Percentiles rank a stretch among this genome's conserved stretches.
These are phyloP conservation scores for Synanthedon myopaeformis DNA, from an alignment of 2,888 invertebrate species.

Conservation along the genomic window DNA sequence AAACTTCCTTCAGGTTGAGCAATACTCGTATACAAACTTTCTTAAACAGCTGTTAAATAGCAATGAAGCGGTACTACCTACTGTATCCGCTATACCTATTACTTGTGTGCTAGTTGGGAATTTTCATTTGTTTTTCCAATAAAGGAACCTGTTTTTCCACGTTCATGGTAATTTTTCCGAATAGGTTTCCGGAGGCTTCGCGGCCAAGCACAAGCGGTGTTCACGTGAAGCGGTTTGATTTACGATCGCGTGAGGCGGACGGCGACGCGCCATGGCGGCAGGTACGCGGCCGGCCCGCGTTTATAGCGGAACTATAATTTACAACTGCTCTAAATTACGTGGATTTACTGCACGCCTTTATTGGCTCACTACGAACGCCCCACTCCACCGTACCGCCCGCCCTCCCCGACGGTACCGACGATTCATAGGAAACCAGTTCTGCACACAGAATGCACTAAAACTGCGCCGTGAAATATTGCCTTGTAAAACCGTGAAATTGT, in stretches of 20 bases:
- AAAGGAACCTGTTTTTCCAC: no score
- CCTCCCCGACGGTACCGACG: conserved; percentile 29
- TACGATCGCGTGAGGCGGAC: conserved; percentile 26
- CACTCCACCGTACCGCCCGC: conserved; percentile 26
- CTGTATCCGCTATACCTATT: no score
- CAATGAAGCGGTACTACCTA: no score
- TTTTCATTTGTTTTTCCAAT: no score
- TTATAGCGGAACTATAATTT: conserved; percentile 69
- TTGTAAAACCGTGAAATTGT: not conserved
- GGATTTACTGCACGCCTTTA: conserved; percentile 68
- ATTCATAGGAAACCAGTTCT: conserved; percentile 25
- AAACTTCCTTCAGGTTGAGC: no score
- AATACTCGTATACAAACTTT: no score
- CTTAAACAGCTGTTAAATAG: no score
- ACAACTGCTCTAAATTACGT: conserved; percentile 67
- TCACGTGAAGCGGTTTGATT: conserved; percentile 36
- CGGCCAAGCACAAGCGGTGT: conserved; percentile 27
- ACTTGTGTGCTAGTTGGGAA: no score
- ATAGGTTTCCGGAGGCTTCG: conserved; percentile 4
- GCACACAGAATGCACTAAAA: conserved; percentile 34
- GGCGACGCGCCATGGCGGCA: conserved; percentile 35
- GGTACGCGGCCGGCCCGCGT: conserved; percentile 52
- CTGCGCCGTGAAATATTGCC: conserved; percentile 12
- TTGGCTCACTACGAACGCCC: conserved; percentile 57
- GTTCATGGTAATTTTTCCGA: no score